These are phyloP conservation scores for Myiotriccus ornatus DNA, from an alignment of 2,797 vertebrate species.

Conservation along the genomic window DNA sequence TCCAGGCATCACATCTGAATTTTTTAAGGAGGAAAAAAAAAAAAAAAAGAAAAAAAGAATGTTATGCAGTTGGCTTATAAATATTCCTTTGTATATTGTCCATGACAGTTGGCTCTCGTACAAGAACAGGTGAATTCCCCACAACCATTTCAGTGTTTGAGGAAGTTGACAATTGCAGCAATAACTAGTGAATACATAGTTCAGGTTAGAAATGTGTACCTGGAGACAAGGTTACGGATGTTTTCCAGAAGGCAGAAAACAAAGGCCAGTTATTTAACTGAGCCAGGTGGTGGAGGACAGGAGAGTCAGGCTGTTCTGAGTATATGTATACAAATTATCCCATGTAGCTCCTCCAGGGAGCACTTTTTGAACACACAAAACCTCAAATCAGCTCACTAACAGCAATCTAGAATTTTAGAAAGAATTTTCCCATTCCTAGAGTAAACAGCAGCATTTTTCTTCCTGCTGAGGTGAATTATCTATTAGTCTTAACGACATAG, in stretches of 20 bases:
- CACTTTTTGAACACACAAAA: neutral
- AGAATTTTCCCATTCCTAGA: neutral
- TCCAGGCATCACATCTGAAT: neutral
- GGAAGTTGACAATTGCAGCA: conserved; percentile 9
- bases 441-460: neutral
- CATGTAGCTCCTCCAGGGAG: neutral
- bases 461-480: neutral
- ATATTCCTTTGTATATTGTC: neutral
- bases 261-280: neutral
- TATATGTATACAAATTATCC: rapidly evolving
- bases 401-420: neutral
- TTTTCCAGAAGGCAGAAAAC: conserved; percentile 1
- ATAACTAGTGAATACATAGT: neutral
- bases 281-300: neutral
- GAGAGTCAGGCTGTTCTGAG: neutral
- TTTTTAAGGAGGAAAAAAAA: neutral
- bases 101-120: neutral
- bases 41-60: neutral
- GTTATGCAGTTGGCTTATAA: neutral
- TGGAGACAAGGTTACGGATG: neutral
- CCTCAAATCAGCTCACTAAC: neutral
- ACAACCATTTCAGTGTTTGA: neutral
- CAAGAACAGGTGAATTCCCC: neutral
- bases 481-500: neutral
- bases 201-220: neutral